These are phyloP conservation scores for Acleris sparsana DNA, from an alignment of 2,888 invertebrate genomes.

Conservation along the genomic window DNA sequence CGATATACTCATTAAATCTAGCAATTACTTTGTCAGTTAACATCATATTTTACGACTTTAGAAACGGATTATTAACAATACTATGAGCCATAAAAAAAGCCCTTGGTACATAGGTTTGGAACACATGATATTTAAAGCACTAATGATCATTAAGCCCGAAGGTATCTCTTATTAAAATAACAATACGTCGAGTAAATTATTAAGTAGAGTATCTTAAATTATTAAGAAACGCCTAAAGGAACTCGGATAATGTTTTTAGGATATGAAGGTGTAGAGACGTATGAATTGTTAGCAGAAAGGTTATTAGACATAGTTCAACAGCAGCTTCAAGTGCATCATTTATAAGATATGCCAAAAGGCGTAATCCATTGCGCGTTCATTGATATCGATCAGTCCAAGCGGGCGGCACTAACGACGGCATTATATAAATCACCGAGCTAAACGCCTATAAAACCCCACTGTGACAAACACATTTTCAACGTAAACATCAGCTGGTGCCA, in stretches of 20 bases:
- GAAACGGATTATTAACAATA: constrained; percentile 21
- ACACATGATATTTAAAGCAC: constrained; percentile 17
- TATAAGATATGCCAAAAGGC: not conserved
- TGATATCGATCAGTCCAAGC: constrained; percentile 21
- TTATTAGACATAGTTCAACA: not conserved
- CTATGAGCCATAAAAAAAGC: constrained; percentile 14
- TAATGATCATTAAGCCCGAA: not conserved
- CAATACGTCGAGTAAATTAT: not conserved
- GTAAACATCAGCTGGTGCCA: constrained; percentile 53
- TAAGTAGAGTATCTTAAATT: too few relatives aligned
- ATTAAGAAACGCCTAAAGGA: too few relatives aligned
- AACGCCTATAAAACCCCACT: constrained; percentile 46
- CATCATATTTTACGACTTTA: constrained; percentile 12
- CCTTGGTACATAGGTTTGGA: constrained; percentile 18
- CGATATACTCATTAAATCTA: constrained; percentile 11
- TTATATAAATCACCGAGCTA: constrained; percentile 28
- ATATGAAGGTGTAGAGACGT: too few relatives aligned
- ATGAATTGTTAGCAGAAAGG: not conserved
- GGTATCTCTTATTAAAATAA: not conserved
- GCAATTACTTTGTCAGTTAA: constrained; percentile 20
- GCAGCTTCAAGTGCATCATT: not conserved
- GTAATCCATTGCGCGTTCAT: not conserved
- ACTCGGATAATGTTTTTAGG: too few relatives aligned
- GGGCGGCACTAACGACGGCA: constrained; percentile 24
- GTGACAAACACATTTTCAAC: constrained; percentile 49